phyloP scores from a whole-genome alignment of 2,888 invertebrate species.

The Diarsia brunnea region DNA sequence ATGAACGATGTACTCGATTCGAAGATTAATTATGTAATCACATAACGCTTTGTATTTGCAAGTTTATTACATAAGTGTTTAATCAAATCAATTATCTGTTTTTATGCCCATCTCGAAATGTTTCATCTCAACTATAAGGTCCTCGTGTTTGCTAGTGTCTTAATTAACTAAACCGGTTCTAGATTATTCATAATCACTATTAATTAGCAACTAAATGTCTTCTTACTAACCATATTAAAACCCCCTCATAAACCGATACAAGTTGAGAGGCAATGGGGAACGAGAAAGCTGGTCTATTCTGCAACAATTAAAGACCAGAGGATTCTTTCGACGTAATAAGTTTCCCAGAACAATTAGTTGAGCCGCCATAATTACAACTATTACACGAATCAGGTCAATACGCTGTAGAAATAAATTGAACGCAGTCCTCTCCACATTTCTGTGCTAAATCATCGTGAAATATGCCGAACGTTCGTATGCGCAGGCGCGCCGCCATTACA shows the following conservation, averaged over 20 bases:
- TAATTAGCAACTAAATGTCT: slow-evolving; percentile 26
- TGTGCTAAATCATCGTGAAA: slow-evolving; percentile 59
- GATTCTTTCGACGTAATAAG: slow-evolving; percentile 29
- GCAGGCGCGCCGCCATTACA: slow-evolving; percentile 41
- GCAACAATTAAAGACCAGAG: slow-evolving; percentile 18
- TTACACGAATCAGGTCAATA: slow-evolving; percentile 62
- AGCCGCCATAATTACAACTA: slow-evolving; percentile 38
- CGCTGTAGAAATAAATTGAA: slow-evolving; percentile 49
- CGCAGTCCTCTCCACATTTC: slow-evolving; percentile 45
- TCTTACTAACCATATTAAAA: neutral
- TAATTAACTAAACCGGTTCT: neutral
- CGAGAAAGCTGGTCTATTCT: slow-evolving; percentile 27
- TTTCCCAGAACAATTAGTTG: slow-evolving; percentile 46
- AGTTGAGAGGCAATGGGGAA: neutral
- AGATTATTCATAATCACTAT: slow-evolving; percentile 12
- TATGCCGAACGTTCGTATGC: slow-evolving; percentile 53
- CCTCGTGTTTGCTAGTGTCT: neutral
- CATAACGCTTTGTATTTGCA: slow-evolving; percentile 37
- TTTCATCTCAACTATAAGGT: neutral
- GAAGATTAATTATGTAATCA: slow-evolving; percentile 41
- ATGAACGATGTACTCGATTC: slow-evolving; percentile 37
- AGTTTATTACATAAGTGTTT: slow-evolving; percentile 39
- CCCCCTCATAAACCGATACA: neutral
- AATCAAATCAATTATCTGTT: slow-evolving; percentile 33
- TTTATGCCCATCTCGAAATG: neutral